Conservation (phyloP, 2,797 vertebrate genomes). For the Enteromius trimaculatus region DNA sequence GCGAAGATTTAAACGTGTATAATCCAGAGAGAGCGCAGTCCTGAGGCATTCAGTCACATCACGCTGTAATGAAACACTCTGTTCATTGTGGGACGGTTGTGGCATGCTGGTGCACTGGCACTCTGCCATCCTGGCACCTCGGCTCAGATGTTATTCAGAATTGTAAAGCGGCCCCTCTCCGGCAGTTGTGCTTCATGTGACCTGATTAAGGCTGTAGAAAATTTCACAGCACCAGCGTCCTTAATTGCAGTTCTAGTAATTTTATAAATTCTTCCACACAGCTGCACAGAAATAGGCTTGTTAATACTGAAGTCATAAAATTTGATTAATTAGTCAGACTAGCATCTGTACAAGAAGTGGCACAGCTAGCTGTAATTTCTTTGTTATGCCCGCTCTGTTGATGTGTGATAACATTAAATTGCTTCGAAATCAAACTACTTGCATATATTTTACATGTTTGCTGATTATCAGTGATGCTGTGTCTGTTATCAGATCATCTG, state of each 20-base stretch:
- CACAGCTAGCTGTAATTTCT: neutral
- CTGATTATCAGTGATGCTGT: neutral
- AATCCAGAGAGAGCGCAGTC: conserved; percentile 13
- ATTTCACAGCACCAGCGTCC: conserved; percentile 14
- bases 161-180: neutral
- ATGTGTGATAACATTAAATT: neutral
- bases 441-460: neutral
- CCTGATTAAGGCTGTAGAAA: conserved; percentile 28
- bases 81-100: conserved; percentile 2
- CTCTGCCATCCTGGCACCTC: conserved; percentile 15
- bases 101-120: neutral
- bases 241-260: conserved; percentile 27
- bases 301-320: conserved; percentile 38
- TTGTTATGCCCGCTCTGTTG: neutral
- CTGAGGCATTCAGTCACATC: conserved; percentile 7
- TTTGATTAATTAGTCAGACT: conserved; percentile 21
- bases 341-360: conserved; percentile 22
- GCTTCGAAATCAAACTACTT: neutral
- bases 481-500: neutral
- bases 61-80: neutral
- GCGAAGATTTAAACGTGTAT: conserved; percentile 1
- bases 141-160: neutral
- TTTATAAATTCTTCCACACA: conserved; percentile 26
- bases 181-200: conserved; percentile 12
- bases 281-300: conserved; percentile 32